Base-by-base conservation (phyloP, 2,113 vertebrate species). In the Platichthys stellatus region DNA sequence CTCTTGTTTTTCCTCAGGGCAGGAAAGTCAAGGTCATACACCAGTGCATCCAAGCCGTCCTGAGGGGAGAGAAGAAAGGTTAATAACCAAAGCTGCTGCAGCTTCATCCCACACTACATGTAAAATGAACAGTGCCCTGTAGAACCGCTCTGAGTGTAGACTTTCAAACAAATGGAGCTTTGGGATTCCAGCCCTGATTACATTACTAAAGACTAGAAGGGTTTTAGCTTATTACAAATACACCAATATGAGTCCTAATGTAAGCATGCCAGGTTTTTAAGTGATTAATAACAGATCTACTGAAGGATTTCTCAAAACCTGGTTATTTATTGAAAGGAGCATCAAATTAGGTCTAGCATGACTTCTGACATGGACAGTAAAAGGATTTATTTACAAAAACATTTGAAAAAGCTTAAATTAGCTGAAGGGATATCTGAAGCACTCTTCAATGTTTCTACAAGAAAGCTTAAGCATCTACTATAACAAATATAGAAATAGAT, bases 1-100 rank as follows among this genome's bases (percentile, higher is more conserved):
- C 98, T 99, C 94, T 99, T 99, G 94, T 99, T 99, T 95, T 99
- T 99, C 93, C 98, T 96, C 93, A 99, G 94, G 84, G 98, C 98
- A 66, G 98, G 98, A 88, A 99, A 99, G 95, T 99, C 98, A 91
- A 99, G 96, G 93, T 99, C 98, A 89, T 99, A 98, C 57, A 99
- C 98, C 93, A 99, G 93, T 71, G 98, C 98, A 85, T 99, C 98
- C 94, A 99, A 94, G 90, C 98, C 96, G 91, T 99, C 98, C 98
- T 99, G 72, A 71, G 64, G 81, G 67, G 66, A 81, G 65, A 90
- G 71, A 78, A 88, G 47, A 78, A 64, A 26, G 66, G 75, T 87
- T 81, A 81, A 63, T 15, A 70, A 76, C 64, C 14, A 58, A 59
- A 79, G 10, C 12, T 58, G 14, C 45, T 49, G 6, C 31, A 35